Base-by-base conservation (phyloP, 1,140 invertebrate genomes). In the Capitella teleta region DNA sequence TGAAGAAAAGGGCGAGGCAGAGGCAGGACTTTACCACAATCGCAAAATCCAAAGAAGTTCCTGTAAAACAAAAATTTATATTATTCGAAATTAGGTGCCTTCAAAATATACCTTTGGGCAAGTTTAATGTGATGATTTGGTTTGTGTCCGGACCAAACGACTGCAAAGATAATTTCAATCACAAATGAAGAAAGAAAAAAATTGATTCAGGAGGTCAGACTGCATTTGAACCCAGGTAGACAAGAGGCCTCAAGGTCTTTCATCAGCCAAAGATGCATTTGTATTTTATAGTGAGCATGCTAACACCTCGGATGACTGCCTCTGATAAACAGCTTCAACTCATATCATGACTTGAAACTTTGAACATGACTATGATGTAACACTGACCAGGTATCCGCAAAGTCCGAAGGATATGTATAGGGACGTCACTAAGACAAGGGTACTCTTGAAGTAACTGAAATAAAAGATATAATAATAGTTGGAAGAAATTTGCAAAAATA, bases 401-500 rank as follows among this genome's bases (percentile, higher is more conserved):
- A 60, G 59, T 48, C 74, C 74, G 66, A 76, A 76, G 45, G 66
- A 58, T 47, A 75, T 70, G 57, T 76, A 76, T 42, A 76, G 61
- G 2, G 57, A 45, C 28, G 73, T 76, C 2, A 75, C 64, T n/a
- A 64, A 54, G 28, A 62, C 37, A 61, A 75, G 68, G 12, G 72
- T 71, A 18, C 49, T 48, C 19, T 70, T 55, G 57, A 76, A 74
- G 56, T 62, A 68, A 26, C 67, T 70, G 57, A 42, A 63, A 62
- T 42, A 25, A 44, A 44, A 4, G 14, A 43, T 10, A 10, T 32
- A 14, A 43, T 14, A 16, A 16, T 16, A 30, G 3, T 2, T 1
- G 45, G 14, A 47, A 12, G 2, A 2, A 5, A 30, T 25, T 16
- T 1, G 18, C 6, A 47, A 8, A 43, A 16, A 19, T 12, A 42